Percentiles rank a stretch among this genome's conserved stretches.
Conservation (phyloP, 2,888 invertebrate genomes). For the Drosophila neutralis region DNA sequence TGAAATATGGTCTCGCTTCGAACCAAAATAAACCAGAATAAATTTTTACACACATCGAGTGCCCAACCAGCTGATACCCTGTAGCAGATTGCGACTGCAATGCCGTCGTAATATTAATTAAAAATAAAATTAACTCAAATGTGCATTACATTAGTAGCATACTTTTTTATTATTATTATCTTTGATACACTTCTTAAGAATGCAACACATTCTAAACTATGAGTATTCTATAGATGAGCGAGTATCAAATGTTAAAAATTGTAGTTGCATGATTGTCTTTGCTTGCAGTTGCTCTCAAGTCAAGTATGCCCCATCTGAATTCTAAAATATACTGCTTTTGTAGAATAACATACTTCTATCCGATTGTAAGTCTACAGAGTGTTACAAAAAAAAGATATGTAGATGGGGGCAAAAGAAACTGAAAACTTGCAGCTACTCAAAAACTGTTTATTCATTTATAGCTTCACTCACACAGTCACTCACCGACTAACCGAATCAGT, state of each 20-base stretch:
- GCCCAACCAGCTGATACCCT: slow-evolving; percentile 1
- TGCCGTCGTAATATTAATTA: not conserved
- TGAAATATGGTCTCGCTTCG: slow-evolving; percentile 73
- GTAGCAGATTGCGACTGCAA: not conserved
- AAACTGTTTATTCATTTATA: slow-evolving; percentile 30
- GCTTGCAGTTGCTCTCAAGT: not conserved
- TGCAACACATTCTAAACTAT: not conserved
- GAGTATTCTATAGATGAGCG: not conserved
- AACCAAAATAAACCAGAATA: slow-evolving; percentile 36
- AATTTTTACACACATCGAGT: not conserved
- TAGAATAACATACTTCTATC: not conserved
- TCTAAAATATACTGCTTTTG: not conserved
- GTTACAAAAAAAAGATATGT: not conserved
- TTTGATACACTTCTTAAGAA: not conserved
- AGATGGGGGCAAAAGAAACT: not conserved
- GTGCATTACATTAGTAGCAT: not conserved
- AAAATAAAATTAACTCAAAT: not conserved
- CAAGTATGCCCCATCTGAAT: not conserved
- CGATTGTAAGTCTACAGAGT: slow-evolving; percentile 3
- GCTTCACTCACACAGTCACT: slow-evolving; percentile 12
- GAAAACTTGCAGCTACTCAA: slow-evolving; percentile 11
- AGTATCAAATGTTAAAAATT: not conserved
- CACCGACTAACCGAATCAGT: slow-evolving; percentile 9
- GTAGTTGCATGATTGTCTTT: not conserved
- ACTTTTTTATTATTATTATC: not conserved